phyloP scores from a whole-genome alignment of 2,888 invertebrate genomes.

The Calameuta pallipes region DNA sequence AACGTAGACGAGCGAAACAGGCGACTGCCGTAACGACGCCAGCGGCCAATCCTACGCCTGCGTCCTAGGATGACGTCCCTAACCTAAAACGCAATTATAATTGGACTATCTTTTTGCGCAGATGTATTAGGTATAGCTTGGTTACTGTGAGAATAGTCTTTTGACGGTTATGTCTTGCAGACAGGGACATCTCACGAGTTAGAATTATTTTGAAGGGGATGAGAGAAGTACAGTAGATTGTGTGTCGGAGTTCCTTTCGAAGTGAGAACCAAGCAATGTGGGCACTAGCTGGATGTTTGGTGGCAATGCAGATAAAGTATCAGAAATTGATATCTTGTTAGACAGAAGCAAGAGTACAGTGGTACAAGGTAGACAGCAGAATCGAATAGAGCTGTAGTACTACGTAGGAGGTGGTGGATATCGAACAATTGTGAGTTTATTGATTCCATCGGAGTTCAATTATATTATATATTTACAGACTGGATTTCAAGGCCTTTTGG shows the following conservation, averaged over 20 bases:
- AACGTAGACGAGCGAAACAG: conserved; percentile 69
- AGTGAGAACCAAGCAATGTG: neutral
- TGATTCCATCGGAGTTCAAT: neutral
- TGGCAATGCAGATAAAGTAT: neutral
- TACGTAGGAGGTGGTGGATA: neutral
- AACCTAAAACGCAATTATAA: conserved; percentile 26
- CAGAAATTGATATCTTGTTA: neutral
- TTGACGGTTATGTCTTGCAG: conserved; percentile 34
- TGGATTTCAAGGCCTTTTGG: neutral
- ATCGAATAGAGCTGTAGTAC: neutral
- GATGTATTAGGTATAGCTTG: conserved; percentile 44
- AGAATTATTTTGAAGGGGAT: neutral
- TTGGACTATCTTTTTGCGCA: conserved; percentile 43
- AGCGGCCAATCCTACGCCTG: conserved; percentile 48
- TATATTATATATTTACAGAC: neutral
- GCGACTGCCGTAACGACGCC: conserved; percentile 36
- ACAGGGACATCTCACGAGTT: conserved; percentile 13
- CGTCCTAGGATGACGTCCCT: conserved; percentile 45
- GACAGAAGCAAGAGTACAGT: neutral
- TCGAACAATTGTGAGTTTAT: neutral
- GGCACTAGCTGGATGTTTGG: neutral
- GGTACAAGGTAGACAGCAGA: neutral
- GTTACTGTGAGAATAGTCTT: conserved; percentile 44
- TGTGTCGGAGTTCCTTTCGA: neutral
- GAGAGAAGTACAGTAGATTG: neutral